A percentile compares a stretch with the other conserved stretches of the same genome.
Conservation (phyloP, 2,888 invertebrate genomes). For the Leptinotarsa peninsularis region DNA sequence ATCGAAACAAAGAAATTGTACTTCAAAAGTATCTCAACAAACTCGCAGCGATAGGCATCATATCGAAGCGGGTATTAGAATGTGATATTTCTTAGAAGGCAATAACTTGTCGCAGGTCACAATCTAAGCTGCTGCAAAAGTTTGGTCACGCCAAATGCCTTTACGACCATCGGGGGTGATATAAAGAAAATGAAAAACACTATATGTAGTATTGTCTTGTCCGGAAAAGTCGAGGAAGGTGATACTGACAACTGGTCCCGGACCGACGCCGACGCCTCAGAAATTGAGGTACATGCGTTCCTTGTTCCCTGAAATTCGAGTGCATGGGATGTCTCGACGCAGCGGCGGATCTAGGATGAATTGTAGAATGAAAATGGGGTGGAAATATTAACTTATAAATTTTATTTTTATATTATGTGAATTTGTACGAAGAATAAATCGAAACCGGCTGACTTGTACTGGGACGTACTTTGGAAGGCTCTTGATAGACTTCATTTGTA, state of each 20-base stretch:
- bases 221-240: constrained; percentile 64
- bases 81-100: constrained; percentile 58
- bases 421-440: not conserved
- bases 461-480: too few species aligned
- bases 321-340: constrained; percentile 50
- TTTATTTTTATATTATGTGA: not conserved
- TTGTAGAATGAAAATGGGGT: not conserved
- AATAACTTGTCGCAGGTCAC: constrained; percentile 57
- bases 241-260: constrained; percentile 64
- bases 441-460: too few species aligned
- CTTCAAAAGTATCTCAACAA: too few species aligned
- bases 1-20: too few species aligned
- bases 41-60: too few species aligned
- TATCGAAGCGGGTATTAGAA: constrained; percentile 55
- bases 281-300: constrained; percentile 26
- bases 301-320: constrained; percentile 56
- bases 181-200: constrained; percentile 92
- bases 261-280: constrained; percentile 55
- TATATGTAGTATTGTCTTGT: constrained; percentile 67
- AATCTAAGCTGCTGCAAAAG: constrained; percentile 69
- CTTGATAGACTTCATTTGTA: too few species aligned
- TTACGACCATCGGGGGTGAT: constrained; percentile 87
- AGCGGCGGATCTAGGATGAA: constrained; percentile 25
- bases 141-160: constrained; percentile 90
- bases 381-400: not conserved